These are phyloP conservation scores for Decapterus maruadsi DNA, from an alignment of 2,797 vertebrate genomes.

Conservation along the genomic window DNA sequence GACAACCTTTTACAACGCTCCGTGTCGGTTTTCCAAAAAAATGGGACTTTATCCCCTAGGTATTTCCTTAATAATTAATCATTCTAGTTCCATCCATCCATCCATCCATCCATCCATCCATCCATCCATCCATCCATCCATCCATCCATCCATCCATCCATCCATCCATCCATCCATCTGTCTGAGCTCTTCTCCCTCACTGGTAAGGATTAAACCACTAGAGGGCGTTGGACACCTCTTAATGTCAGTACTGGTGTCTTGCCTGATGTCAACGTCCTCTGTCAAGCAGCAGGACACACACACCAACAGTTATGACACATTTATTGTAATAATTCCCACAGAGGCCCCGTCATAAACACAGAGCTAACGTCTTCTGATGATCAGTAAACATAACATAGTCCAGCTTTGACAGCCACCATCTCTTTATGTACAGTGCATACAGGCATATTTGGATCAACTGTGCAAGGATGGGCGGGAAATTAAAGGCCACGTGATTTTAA, in stretches of 20 bases:
- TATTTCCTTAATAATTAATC: too few species aligned
- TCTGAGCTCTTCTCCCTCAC: background rate
- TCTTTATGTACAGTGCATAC: constrained; percentile 11
- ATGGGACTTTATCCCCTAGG: too few species aligned
- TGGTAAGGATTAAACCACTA: background rate
- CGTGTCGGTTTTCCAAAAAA: too few species aligned
- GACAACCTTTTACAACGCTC: too few species aligned
- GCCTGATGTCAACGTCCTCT: too few species aligned
- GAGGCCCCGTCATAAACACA: background rate
- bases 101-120: too few species aligned
- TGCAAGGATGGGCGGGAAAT: constrained; percentile 19
- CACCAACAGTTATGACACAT: constrained; percentile 15
- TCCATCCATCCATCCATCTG: too few species aligned
- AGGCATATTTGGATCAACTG: constrained; percentile 10
- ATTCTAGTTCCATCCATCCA: too few species aligned
- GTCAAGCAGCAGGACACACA: background rate
- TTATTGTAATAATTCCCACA: constrained; percentile 24
- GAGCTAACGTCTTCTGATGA: background rate
- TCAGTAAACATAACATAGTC: background rate
- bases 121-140: too few species aligned
- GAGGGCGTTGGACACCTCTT: background rate
- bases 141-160: too few species aligned
- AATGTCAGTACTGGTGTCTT: background rate
- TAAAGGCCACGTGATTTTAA: background rate
- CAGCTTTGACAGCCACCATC: background rate